phyloP scores from a whole-genome alignment of 2,888 invertebrate genomes.

The Cancer borealis region DNA sequence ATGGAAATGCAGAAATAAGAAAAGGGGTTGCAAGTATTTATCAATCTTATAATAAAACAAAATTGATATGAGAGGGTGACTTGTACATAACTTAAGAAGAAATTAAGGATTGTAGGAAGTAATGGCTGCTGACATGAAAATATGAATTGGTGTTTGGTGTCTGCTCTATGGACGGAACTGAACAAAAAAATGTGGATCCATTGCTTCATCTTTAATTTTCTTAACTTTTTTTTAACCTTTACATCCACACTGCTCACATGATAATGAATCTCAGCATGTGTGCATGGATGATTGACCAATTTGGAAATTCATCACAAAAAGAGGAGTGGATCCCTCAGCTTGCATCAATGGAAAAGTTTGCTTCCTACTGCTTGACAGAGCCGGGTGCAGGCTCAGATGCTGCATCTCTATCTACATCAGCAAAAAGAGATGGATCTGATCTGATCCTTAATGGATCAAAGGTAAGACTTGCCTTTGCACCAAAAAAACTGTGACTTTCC shows the following conservation, averaged over 20 bases:
- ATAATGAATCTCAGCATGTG: slow-evolving; percentile 80
- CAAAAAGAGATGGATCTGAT: slow-evolving; percentile 81
- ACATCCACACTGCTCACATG: neutral
- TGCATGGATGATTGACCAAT: slow-evolving; percentile 83
- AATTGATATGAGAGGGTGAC: neutral
- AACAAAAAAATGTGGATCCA: neutral
- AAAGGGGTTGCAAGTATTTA: neutral
- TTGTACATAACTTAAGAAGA: neutral
- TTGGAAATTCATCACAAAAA: slow-evolving; percentile 81
- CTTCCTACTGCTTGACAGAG: slow-evolving; percentile 83
- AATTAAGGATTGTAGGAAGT: neutral
- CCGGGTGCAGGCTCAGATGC: slow-evolving; percentile 83
- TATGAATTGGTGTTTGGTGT: neutral
- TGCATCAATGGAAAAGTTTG: slow-evolving; percentile 81
- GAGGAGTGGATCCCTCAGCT: slow-evolving; percentile 81
- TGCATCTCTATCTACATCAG: slow-evolving; percentile 82
- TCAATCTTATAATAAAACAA: neutral
- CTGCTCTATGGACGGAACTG: neutral
- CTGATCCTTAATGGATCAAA: slow-evolving; percentile 83
- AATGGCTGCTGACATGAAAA: neutral
- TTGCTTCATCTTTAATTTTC: neutral
- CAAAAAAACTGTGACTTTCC: neutral
- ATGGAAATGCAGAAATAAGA: neutral
- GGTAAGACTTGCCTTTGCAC: slow-evolving; percentile 78
- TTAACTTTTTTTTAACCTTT: neutral